Evolutionary conservation across 2,888 invertebrate genomes (phyloP).

Genomic region (Isoperla grammatica): DNA sequence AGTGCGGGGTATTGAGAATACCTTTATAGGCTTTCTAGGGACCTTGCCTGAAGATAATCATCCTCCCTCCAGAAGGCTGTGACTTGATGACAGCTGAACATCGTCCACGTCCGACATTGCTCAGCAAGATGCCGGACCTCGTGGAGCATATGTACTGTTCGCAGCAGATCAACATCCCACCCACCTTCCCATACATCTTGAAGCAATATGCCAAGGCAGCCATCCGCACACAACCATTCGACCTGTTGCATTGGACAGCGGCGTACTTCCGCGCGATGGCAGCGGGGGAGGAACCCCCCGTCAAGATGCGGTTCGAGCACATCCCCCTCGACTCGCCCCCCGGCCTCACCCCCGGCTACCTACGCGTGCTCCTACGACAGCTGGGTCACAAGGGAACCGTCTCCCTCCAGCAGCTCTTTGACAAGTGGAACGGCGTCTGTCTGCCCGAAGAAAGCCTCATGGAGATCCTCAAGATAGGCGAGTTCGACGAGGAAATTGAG

Average conservation of each 20-base stretch:
- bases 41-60: no score
- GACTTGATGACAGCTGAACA: no score
- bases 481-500: conserved; percentile 61
- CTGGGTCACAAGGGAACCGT: conserved; percentile 39
- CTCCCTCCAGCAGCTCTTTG: conserved; percentile 43
- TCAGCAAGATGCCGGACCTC: conserved; percentile 55
- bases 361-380: conserved; percentile 54
- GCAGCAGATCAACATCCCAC: conserved; percentile 78
- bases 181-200: conserved; percentile 72
- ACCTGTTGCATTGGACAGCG: conserved; percentile 78
- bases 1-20: no score
- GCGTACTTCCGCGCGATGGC: conserved; percentile 76
- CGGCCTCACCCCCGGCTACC: conserved; percentile 72
- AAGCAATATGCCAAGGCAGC: conserved; percentile 89
- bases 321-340: conserved; percentile 62
- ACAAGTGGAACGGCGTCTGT: conserved; percentile 61
- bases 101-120: no score
- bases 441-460: conserved; percentile 38
- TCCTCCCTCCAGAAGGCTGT: no score
- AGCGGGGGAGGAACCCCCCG: conserved; percentile 70
- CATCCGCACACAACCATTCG: conserved; percentile 83
- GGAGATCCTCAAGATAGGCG: conserved; percentile 61
- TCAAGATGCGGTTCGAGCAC: conserved; percentile 70
- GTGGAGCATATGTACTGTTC: conserved; percentile 71
- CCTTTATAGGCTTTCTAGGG: no score